These are phyloP conservation scores for Drosophila sordidapex DNA, from an alignment of 2,888 invertebrate species.

Conservation along the genomic window DNA sequence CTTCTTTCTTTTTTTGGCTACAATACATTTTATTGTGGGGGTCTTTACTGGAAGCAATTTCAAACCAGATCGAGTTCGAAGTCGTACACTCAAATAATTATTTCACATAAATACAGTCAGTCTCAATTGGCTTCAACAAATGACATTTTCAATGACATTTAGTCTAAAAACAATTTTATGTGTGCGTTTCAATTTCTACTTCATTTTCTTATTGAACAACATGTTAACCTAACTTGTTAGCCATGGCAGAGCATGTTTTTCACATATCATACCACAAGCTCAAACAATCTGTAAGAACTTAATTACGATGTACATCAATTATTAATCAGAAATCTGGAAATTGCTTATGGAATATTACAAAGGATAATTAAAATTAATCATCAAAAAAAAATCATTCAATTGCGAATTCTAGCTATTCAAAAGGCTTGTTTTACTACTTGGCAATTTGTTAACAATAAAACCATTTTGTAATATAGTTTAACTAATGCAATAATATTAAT, in stretches of 20 bases:
- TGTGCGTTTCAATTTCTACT: slow-evolving; percentile 50
- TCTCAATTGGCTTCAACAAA: slow-evolving; percentile 78
- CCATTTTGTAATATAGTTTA: slow-evolving; percentile 16
- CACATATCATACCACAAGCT: background rate
- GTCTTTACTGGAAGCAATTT: slow-evolving; percentile 56
- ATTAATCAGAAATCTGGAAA: background rate
- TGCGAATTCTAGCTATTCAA: slow-evolving; percentile 40
- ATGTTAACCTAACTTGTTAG: slow-evolving; percentile 26
- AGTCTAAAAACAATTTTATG: slow-evolving; percentile 73
- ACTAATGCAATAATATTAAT: slow-evolving; percentile 38
- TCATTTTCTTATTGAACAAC: slow-evolving; percentile 15
- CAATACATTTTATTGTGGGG: slow-evolving; percentile 48
- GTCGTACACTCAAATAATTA: slow-evolving; percentile 49
- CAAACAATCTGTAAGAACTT: slow-evolving; percentile 1
- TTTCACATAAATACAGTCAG: slow-evolving; percentile 79
- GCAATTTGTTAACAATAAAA: slow-evolving; percentile 25
- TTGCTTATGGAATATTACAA: slow-evolving; percentile 15
- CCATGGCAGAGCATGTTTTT: slow-evolving; percentile 2
- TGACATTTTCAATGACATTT: slow-evolving; percentile 76
- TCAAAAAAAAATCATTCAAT: slow-evolving; percentile 18
- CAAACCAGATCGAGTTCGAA: slow-evolving; percentile 55
- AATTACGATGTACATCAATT: slow-evolving; percentile 11
- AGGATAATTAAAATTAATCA: slow-evolving; percentile 12
- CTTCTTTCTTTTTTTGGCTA: slow-evolving; percentile 9
- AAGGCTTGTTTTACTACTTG: slow-evolving; percentile 9